Base-by-base conservation (phyloP, 2,888 invertebrate species). In the Cactoblastis cactorum region DNA sequence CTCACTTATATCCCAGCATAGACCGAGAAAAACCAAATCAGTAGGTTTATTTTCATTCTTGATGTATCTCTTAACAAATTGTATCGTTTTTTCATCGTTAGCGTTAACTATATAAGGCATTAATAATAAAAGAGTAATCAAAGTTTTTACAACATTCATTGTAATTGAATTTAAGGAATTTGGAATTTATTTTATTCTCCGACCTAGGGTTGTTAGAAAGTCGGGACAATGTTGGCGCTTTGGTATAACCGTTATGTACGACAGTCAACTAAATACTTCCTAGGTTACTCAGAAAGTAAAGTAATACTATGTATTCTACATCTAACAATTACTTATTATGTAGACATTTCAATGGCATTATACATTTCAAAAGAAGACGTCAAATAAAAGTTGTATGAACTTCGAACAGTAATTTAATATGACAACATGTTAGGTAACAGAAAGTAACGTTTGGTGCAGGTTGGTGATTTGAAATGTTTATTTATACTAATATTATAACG, bases 1-100 rank as follows among this genome's bases (percentile, higher is more conserved):
- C 76, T 68, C 61, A 83, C 83, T 60, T 43, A 64, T 71, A 11
- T 54, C 57, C 83, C 82, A 82, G 50, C 81, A 82, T 9, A 79
- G 50, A 15, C 67, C 60, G 9, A 55, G 54, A 12, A 62, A 69
- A n/a, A 75, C 57, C 24, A 82, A 52, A 58, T 67, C 62, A 0
- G 80, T 79, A 0, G 82, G 74, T 46, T 70, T 74, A 0, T 56
- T 50, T 55, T 83, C 83, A 53, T 83, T 80, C 43, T 58, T 50
- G 2, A 83, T 62, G 8, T 67, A 83, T 9, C 61, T 53, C 49
- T 59, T 72, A 6, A 83, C 54, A 51, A 82, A 80, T 45, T 62
- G 22, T 0, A 67, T 51, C 5, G 58, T 57, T 1, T 37, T 45
- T 6, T 18, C 48, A 57, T 67, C 63, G 38, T 53, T 59, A 5